Evolutionary conservation across 2,113 vertebrate species (phyloP).

Genomic region (Mionectes macconnelli): DNA sequence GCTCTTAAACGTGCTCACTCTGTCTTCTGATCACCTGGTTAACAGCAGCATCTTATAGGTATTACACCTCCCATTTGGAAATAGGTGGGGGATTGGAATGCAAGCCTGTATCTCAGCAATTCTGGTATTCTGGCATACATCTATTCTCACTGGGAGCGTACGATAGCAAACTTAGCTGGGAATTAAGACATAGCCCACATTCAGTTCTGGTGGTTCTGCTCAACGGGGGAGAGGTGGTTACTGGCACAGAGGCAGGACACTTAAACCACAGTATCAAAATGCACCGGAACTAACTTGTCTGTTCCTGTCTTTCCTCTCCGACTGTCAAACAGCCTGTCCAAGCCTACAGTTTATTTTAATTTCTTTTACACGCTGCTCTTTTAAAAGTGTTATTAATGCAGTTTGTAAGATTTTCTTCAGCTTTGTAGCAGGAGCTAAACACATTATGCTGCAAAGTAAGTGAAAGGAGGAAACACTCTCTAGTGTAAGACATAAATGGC

Average conservation of each 20-base stretch:
- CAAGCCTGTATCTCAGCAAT: background rate
- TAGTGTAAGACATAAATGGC: background rate
- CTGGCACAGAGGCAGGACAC: background rate
- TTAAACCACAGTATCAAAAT: background rate
- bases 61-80: background rate
- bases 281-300: background rate
- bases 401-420: constrained; percentile 1
- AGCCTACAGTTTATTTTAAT: background rate
- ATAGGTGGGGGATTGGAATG: background rate
- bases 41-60: background rate
- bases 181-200: background rate
- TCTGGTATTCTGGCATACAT: background rate
- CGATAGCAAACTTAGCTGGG: background rate
- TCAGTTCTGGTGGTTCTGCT: background rate
- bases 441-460: background rate
- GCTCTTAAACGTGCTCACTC: background rate
- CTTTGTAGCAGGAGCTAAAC: background rate
- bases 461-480: background rate
- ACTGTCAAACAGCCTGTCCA: background rate
- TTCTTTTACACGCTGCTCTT: background rate
- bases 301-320: background rate
- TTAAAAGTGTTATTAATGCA: background rate
- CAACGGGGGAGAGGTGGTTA: background rate
- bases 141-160: background rate
- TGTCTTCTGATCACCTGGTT: background rate